Evolutionary conservation across 2,888 invertebrate species (phyloP), one percentile per base, ranked within the genome.

Genomic region (Sminthurinus aureus): DNA sequence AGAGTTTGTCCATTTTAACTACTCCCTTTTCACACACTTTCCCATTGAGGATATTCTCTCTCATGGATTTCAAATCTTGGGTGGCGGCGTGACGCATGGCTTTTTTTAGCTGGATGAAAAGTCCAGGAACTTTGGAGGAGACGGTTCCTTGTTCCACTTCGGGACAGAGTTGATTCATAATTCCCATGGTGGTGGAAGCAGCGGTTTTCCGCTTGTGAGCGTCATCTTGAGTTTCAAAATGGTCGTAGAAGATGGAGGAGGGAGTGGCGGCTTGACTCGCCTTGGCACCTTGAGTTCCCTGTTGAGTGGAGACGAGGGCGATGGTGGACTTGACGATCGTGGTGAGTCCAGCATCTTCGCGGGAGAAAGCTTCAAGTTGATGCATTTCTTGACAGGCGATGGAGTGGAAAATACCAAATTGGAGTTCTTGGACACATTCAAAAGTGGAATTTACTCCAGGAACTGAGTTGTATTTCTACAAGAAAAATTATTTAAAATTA

Each of bases 61-160:
- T 95, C 0, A 94, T 93, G 9, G 93, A 92, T n/a, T 94, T 89
- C 20, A 96, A 91, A 85, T 96, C 95, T 13, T 94, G 93, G 85
- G 94, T 94, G 89, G 91, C 93, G 51, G 94, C 92, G 0, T 91
- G 91, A 69, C 94, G 92, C 84, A 96, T 90, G 1, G 95, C 92
- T 90, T 93, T 93, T 86, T 94, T 92, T 73, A 95, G 91, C 76
- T 93, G 92, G 6, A 93, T 92, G 89, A 94, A 94, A 86, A 92
- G 91, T 18, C 92, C 92, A 0, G 96, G 96, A 3, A 94, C 94
- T 76, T 93, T 92, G 24, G 93, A 92, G 77, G 92, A 92, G 6
- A 95, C 94, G 80, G 93, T 93, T 0, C 91, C 91, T 51, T 91
- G 91, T 22, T 93, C 91, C 9, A 92, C 91, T 86, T 93, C 93